phyloP scores from a whole-genome alignment of 2,888 invertebrate genomes.

The Ellobium chinense region DNA sequence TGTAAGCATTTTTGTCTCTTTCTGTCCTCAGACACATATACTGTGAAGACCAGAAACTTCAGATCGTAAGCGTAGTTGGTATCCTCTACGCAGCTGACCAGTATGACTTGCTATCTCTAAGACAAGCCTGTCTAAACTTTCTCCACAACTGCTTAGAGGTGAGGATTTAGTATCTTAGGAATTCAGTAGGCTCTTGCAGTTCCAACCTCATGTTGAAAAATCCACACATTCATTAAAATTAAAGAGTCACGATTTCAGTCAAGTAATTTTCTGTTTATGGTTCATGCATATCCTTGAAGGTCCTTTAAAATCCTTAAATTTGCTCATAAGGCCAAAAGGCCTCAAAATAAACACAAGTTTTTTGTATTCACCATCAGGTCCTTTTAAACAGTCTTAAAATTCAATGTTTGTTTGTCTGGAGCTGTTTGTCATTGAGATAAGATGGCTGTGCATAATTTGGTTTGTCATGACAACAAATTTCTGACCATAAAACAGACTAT shows the following conservation, averaged over 20 bases:
- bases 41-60: constrained; percentile 40
- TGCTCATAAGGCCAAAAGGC: too few species aligned
- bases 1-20: too few species aligned
- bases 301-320: too few species aligned
- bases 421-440: too few species aligned
- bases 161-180: constrained; percentile 8
- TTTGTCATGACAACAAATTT: too few species aligned
- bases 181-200: background rate
- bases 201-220: background rate
- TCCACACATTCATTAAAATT: background rate
- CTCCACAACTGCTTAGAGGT: constrained; percentile 34
- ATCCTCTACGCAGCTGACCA: constrained; percentile 34
- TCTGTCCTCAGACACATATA: constrained; percentile 46
- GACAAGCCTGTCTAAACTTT: constrained; percentile 19
- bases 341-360: too few species aligned
- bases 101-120: constrained; percentile 21
- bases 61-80: constrained; percentile 36
- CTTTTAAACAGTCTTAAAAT: too few species aligned
- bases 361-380: too few species aligned
- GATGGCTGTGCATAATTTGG: too few species aligned
- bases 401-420: too few species aligned
- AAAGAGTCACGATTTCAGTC: background rate
- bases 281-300: too few species aligned
- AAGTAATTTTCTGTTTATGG: background rate
- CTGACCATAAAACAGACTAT: too few species aligned